A percentile compares a stretch with the other conserved stretches of the same genome.
phyloP scores from a whole-genome alignment of 2,113 vertebrate species.

The Leuciscus idus region DNA sequence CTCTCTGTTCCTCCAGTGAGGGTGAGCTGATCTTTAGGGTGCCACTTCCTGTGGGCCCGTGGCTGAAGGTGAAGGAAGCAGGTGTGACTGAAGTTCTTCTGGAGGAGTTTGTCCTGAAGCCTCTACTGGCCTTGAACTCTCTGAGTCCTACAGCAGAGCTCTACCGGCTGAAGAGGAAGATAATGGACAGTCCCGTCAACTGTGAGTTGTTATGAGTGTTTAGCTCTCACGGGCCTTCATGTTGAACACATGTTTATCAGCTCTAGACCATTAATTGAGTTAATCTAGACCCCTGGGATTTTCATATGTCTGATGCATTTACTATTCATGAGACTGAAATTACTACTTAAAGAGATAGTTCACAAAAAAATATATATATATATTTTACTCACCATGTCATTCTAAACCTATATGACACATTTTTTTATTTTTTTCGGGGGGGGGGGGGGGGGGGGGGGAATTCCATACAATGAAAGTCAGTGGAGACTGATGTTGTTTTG shows the following conservation, averaged over 20 bases:
- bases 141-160: slow-evolving; percentile 74
- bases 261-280: slow-evolving; percentile 9
- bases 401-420: no score
- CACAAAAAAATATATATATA: not conserved
- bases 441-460: no score
- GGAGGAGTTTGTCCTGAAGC: slow-evolving; percentile 81
- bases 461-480: not conserved
- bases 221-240: not conserved
- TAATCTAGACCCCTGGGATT: not conserved
- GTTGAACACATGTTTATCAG: slow-evolving; percentile 14
- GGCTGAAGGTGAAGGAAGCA: slow-evolving; percentile 61
- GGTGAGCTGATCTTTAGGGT: slow-evolving; percentile 68
- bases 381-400: no score
- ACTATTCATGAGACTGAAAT: not conserved
- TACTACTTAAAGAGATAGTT: not conserved
- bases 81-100: slow-evolving; percentile 76
- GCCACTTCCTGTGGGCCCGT: slow-evolving; percentile 68
- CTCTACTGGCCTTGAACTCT: slow-evolving; percentile 69
- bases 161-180: slow-evolving; percentile 75
- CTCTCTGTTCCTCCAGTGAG: slow-evolving; percentile 68
- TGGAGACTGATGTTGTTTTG: not conserved
- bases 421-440: no score
- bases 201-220: slow-evolving; percentile 65
- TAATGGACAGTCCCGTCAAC: slow-evolving; percentile 83
- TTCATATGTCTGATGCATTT: not conserved